Base-by-base conservation (phyloP, 2,888 invertebrate genomes). In the Andricus curvator region DNA sequence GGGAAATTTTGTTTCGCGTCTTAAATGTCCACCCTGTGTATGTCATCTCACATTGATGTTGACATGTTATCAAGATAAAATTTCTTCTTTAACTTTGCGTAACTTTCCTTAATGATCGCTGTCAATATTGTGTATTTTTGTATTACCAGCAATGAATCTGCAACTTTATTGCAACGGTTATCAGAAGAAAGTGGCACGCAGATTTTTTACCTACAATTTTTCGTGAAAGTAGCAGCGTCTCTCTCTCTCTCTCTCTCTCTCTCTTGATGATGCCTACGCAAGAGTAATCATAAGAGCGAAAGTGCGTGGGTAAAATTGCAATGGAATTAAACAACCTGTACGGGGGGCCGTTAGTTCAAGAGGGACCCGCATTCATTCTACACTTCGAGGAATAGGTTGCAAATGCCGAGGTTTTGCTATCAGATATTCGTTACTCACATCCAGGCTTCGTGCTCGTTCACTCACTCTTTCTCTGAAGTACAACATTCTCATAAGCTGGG, bases 401-500 rank as follows among this genome's bases (percentile, higher is more conserved):
- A 87, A 88, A 87, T 85, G 86, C 85, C 86, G 84, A 83, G 85
- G 85, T 85, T 87, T 87, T 81, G 85, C 88, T 89, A 88, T 88
- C 88, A 89, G 89, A 89, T 89, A 87, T 89, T 88, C 86, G 87
- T 88, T 88, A 85, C 86, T 88, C 85, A 86, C 89, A 87, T 64
- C 1, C 64, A 64, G 64, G 15, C 17, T 64, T 84, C 86, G 15
- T 37, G 81, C 51, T 65, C 13, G 44, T 17, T 20, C 20, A 22
- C 9, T n/a, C 33, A 2, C 20, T 56, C n/a, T 60, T n/a, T 74
- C 37, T 51, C 5, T n/a, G 25, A 64, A 17, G 29, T 15, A 29
- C 15, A 15, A 29, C n/a, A 62, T 64, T 29, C 64, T 15, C 64
- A 64, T 64, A 29, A 29, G 29, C 64, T 64, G 64, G 4, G 17